Evolutionary conservation across 64 coral and sea anemone genomes (phyloP).

Genomic region (Pocillopora damicornis): DNA sequence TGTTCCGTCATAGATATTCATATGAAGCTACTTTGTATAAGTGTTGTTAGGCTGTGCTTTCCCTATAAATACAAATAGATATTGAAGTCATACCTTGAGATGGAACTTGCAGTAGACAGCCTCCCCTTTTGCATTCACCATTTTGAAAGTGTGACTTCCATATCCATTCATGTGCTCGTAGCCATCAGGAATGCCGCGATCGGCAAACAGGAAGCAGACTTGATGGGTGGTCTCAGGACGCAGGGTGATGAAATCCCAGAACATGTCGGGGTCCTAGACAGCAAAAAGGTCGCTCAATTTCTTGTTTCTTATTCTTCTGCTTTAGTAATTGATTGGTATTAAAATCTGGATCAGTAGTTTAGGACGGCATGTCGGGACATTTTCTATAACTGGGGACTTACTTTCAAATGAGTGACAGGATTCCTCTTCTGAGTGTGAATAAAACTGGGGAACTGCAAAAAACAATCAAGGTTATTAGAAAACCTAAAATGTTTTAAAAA

Average conservation of each 20-base stretch:
- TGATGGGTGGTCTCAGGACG: conserved; percentile 94
- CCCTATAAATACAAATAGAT: no score
- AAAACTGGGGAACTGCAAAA: conserved; percentile 84
- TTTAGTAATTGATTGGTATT: no score
- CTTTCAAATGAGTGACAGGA: conserved; percentile 89
- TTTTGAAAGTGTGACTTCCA: conserved; percentile 97
- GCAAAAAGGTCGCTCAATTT: background rate
- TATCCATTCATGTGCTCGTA: conserved; percentile 96
- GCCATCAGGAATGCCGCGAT: conserved; percentile 94
- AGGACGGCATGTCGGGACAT: background rate
- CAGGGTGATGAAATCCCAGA: conserved; percentile 98
- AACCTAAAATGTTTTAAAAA: no score
- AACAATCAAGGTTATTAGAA: background rate
- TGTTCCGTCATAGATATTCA: no score
- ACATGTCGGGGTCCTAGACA: conserved; percentile 92
- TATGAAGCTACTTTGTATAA: no score
- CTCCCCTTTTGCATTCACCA: conserved; percentile 76
- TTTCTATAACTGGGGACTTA: conserved; percentile 4
- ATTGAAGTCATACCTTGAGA: conserved; percentile 59
- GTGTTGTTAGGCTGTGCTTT: no score
- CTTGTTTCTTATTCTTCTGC: no score
- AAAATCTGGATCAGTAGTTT: background rate
- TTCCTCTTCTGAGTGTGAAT: conserved; percentile 97
- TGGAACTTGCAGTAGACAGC: conserved; percentile 99
- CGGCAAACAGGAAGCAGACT: conserved; percentile 91